Evolutionary conservation across 1,140 invertebrate species (phyloP).

Genomic region (Listronotus oregonensis): DNA sequence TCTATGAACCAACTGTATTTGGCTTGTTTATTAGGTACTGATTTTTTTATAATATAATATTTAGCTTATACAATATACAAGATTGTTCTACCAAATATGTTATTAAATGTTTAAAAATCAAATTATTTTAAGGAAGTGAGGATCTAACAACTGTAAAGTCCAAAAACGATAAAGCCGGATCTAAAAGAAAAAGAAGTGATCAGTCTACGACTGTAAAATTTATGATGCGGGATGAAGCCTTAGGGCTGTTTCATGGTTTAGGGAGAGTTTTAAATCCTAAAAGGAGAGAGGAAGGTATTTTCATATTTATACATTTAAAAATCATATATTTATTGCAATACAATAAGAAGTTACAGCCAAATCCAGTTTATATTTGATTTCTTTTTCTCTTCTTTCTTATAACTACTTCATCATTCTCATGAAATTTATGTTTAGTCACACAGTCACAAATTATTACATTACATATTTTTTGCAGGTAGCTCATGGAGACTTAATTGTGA

Average conservation of each 20-base stretch:
- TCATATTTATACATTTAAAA: too few relatives aligned
- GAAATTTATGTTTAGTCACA: too few relatives aligned
- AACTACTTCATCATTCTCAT: too few relatives aligned
- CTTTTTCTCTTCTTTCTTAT: too few relatives aligned
- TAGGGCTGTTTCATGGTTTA: constrained; percentile 73
- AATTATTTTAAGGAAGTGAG: constrained; percentile 33
- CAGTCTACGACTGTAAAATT: constrained; percentile 56
- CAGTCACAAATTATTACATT: constrained; percentile 1
- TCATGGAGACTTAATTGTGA: constrained; percentile 62
- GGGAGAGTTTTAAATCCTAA: constrained; percentile 80
- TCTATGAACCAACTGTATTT: constrained; percentile 74
- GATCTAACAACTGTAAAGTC: constrained; percentile 40
- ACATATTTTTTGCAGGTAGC: constrained; percentile 14
- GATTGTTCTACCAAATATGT: too few relatives aligned
- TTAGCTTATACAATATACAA: too few relatives aligned
- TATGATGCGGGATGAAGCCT: constrained; percentile 67
- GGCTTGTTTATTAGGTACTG: constrained; percentile 66
- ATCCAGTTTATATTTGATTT: too few relatives aligned
- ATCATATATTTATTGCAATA: too few relatives aligned
- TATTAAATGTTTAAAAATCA: background rate
- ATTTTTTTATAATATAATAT: too few relatives aligned
- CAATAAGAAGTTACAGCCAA: too few relatives aligned
- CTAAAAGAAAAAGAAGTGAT: constrained; percentile 45
- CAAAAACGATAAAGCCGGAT: constrained; percentile 52
- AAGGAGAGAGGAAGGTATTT: constrained; percentile 57